Percentiles rank a stretch among this genome's conserved stretches.
Evolutionary conservation across 92 coral and sea anemone genomes (phyloP).

Genomic region (Nematostella vectensis): DNA sequence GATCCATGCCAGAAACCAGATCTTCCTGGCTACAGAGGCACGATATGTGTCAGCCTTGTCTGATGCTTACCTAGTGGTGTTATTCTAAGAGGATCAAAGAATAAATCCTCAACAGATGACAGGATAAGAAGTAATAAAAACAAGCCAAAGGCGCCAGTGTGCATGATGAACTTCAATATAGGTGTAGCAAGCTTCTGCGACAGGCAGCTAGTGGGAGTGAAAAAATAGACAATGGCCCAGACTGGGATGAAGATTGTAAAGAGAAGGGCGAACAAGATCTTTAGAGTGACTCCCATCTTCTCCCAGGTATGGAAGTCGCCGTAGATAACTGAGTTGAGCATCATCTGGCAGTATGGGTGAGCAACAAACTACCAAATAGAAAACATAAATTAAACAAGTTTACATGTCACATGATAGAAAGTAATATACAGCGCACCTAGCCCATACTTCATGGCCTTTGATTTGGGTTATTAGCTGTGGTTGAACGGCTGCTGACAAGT

Average conservation of each 20-base stretch:
- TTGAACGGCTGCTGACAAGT: too few relatives aligned
- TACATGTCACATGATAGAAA: not conserved
- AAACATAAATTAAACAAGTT: not conserved
- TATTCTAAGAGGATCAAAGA: slow-evolving; percentile 21
- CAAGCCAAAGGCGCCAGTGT: slow-evolving; percentile 50
- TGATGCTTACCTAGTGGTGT: not conserved
- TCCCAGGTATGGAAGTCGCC: slow-evolving; percentile 39
- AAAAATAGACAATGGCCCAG: slow-evolving; percentile 38
- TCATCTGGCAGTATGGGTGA: slow-evolving; percentile 84
- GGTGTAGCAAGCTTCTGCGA: slow-evolving; percentile 42
- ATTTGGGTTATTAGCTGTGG: too few relatives aligned
- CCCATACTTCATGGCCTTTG: too few relatives aligned
- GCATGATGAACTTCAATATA: slow-evolving; percentile 64
- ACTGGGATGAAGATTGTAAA: slow-evolving; percentile 47
- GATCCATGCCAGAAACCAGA: too few relatives aligned
- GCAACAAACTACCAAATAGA: slow-evolving; percentile 79
- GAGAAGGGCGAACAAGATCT: slow-evolving; percentile 22
- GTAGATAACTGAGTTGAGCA: slow-evolving; percentile 79
- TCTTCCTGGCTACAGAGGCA: too few relatives aligned
- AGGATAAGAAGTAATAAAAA: slow-evolving; percentile 52
- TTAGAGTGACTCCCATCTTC: slow-evolving; percentile 12
- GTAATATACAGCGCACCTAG: not conserved
- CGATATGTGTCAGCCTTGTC: too few relatives aligned
- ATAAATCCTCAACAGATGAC: slow-evolving; percentile 65
- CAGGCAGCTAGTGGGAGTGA: slow-evolving; percentile 31